Conservation (phyloP, 1,140 invertebrate genomes). For the Caenorhabditis remanei region DNA sequence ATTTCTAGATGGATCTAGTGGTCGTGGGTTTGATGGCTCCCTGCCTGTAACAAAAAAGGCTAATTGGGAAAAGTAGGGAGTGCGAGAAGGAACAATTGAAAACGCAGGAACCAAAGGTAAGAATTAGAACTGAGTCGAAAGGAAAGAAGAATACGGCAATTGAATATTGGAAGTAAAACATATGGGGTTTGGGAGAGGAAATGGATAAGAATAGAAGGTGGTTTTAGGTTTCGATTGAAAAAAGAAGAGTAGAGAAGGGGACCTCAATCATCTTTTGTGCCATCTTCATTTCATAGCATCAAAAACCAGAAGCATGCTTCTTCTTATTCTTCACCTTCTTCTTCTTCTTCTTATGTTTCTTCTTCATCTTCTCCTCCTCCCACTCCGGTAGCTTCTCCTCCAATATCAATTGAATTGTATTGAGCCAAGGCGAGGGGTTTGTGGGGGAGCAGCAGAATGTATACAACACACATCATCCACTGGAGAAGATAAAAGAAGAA, state of each 20-base stretch:
- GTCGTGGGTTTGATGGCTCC: constrained; percentile 23
- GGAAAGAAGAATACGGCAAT: neutral
- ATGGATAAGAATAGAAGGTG: neutral
- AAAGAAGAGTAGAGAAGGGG: neutral
- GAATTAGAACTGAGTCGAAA: no score
- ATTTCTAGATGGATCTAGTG: constrained; percentile 24
- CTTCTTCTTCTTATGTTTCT: neutral
- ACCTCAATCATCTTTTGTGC: constrained; percentile 47
- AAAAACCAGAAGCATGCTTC: constrained; percentile 47
- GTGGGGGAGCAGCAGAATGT: constrained; percentile 42
- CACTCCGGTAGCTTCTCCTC: constrained; percentile 46
- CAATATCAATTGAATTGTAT: constrained; percentile 56
- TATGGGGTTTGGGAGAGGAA: neutral
- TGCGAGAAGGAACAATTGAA: neutral
- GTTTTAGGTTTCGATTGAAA: constrained; percentile 39
- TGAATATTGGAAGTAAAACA: neutral
- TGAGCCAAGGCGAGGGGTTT: neutral
- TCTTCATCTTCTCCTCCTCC: constrained; percentile 34
- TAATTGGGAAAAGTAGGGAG: neutral
- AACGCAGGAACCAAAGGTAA: neutral
- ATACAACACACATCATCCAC: constrained; percentile 47
- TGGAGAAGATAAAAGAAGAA: constrained; percentile 21
- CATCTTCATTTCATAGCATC: constrained; percentile 40
- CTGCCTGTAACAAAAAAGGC: neutral
- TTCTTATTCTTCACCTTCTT: constrained; percentile 6